phyloP scores from a whole-genome alignment of 2,888 invertebrate genomes.

The Podabrus alpinus region DNA sequence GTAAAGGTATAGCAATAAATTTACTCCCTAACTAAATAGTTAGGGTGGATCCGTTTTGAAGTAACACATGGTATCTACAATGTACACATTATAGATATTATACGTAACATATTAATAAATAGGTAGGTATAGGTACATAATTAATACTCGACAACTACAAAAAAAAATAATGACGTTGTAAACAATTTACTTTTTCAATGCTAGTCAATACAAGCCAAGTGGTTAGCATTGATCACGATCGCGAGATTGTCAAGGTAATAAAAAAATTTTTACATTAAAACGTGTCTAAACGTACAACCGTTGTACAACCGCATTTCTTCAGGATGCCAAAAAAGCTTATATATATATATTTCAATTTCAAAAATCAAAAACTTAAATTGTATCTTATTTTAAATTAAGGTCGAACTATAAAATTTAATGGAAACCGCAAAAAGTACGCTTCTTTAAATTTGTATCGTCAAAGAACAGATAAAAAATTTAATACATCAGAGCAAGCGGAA shows the following conservation, averaged over 20 bases:
- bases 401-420: neutral
- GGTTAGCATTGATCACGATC: constrained; percentile 16
- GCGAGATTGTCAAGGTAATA: constrained; percentile 17
- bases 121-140: neutral
- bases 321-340: neutral
- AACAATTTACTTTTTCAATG: neutral
- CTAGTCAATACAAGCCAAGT: constrained; percentile 7
- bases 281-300: neutral
- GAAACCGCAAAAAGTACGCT: neutral
- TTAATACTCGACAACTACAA: neutral
- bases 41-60: neutral
- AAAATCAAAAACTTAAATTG: neutral
- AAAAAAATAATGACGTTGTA: neutral
- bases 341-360: neutral
- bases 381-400: neutral
- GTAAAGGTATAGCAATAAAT: too few relatives aligned
- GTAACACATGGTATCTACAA: neutral
- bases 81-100: neutral
- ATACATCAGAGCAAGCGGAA: neutral
- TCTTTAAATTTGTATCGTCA: neutral
- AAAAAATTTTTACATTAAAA: neutral
- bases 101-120: neutral
- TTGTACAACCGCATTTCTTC: neutral
- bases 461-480: neutral
- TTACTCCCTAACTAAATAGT: neutral